Evolutionary conservation across 2,113 vertebrate species (phyloP).

Genomic region (Rhinoderma darwinii): DNA sequence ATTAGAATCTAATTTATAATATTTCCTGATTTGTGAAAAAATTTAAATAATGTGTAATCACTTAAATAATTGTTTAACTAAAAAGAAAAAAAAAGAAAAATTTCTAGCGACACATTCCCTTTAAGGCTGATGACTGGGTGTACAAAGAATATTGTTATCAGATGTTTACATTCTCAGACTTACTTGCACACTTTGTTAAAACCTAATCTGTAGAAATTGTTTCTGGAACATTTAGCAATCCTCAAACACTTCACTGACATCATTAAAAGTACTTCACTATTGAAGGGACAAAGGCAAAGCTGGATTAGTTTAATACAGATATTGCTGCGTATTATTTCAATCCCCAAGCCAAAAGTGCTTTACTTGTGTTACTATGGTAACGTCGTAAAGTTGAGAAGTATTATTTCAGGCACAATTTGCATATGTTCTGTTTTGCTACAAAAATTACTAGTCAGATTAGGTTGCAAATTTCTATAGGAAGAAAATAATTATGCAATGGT

Average conservation of each 20-base stretch:
- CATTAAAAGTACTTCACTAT: background rate
- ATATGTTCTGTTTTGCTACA: conserved; percentile 6
- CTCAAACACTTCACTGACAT: background rate
- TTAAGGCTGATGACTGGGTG: no score
- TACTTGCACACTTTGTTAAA: background rate
- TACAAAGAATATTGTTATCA: background rate
- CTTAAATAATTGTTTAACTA: no score
- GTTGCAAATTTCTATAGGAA: background rate
- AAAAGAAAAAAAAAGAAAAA: no score
- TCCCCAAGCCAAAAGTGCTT: background rate
- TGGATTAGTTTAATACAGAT: conserved; percentile 12
- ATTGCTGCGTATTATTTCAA: conserved; percentile 14
- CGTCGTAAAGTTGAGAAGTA: conserved; percentile 14
- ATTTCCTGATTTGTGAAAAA: no score
- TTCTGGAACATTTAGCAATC: background rate
- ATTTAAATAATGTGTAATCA: no score
- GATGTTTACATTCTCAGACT: background rate
- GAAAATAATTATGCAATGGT: no score
- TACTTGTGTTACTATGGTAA: conserved; percentile 45
- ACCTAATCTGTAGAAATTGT: background rate
- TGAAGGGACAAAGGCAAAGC: conserved; percentile 27
- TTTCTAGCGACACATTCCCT: no score
- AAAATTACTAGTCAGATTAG: background rate
- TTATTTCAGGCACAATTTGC: background rate
- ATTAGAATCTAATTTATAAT: no score